These are phyloP conservation scores for Nephrocerus scutellatus DNA, from an alignment of 2,888 invertebrate genomes.

Conservation along the genomic window DNA sequence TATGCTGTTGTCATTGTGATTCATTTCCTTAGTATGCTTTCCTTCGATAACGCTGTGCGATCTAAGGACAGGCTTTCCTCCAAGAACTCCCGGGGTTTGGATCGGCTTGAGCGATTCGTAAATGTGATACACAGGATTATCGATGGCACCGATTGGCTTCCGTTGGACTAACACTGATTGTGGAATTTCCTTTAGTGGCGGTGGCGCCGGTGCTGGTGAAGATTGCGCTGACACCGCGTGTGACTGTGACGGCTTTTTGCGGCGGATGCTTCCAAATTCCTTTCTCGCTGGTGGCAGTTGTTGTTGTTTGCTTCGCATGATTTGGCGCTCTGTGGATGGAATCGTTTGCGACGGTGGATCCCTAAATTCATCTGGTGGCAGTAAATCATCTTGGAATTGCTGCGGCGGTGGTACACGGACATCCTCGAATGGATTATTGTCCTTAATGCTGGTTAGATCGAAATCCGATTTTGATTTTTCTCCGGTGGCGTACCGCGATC, in stretches of 20 bases:
- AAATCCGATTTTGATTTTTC: constrained; percentile 57
- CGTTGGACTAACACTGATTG: constrained; percentile 24
- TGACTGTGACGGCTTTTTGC: too few relatives aligned
- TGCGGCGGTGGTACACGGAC: constrained; percentile 70
- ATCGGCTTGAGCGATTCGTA: constrained; percentile 59
- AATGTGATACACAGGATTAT: constrained; percentile 74
- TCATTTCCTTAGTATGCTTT: constrained; percentile 28
- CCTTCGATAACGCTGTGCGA: constrained; percentile 41
- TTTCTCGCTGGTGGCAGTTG: constrained; percentile 10
- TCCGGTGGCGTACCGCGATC: too few relatives aligned
- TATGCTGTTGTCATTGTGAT: constrained; percentile 12
- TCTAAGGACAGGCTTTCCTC: constrained; percentile 35
- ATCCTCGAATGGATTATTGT: constrained; percentile 62
- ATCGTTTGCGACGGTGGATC: constrained; percentile 52
- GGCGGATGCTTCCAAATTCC: too few relatives aligned
- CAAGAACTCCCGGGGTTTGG: constrained; percentile 34
- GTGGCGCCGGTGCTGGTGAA: constrained; percentile 9
- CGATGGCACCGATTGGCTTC: constrained; percentile 48
- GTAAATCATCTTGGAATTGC: constrained; percentile 74
- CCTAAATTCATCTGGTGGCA: constrained; percentile 67
- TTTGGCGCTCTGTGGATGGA: too few relatives aligned
- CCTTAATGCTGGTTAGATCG: constrained; percentile 53
- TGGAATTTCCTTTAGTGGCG: constrained; percentile 31
- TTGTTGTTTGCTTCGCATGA: too few relatives aligned
- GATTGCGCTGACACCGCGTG: too few relatives aligned